These are phyloP conservation scores for Prunella strophiata DNA, from an alignment of 2,797 vertebrate genomes.

Conservation along the genomic window DNA sequence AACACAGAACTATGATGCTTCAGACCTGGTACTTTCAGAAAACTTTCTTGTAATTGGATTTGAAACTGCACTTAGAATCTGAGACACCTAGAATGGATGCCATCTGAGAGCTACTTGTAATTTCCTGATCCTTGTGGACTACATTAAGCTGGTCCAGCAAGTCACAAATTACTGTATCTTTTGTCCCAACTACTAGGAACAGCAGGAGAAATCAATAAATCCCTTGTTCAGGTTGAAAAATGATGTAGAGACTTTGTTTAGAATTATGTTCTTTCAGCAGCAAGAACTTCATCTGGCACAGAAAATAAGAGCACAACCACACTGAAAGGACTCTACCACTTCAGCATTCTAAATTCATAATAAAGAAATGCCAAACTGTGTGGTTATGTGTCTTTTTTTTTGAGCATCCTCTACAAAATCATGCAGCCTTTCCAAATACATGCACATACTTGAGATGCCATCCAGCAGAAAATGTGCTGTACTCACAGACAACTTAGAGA, in stretches of 20 bases:
- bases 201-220: neutral
- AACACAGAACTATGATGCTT: neutral
- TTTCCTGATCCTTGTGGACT: neutral
- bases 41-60: neutral
- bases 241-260: neutral
- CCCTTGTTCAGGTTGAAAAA: neutral
- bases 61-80: neutral
- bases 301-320: neutral
- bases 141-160: neutral
- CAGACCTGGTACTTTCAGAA: neutral
- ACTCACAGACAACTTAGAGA: neutral
- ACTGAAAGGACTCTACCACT: neutral
- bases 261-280: neutral
- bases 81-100: neutral
- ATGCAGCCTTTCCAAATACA: neutral
- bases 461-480: neutral
- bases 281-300: neutral
- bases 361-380: neutral
- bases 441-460: neutral
- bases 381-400: neutral
- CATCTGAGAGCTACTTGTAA: neutral
- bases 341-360: neutral
- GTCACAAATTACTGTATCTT: neutral
- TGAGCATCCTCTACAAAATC: neutral
- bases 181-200: neutral